Evolutionary conservation across 2,888 invertebrate species (phyloP).

Genomic region (Amblyjoppa fuscipennis): DNA sequence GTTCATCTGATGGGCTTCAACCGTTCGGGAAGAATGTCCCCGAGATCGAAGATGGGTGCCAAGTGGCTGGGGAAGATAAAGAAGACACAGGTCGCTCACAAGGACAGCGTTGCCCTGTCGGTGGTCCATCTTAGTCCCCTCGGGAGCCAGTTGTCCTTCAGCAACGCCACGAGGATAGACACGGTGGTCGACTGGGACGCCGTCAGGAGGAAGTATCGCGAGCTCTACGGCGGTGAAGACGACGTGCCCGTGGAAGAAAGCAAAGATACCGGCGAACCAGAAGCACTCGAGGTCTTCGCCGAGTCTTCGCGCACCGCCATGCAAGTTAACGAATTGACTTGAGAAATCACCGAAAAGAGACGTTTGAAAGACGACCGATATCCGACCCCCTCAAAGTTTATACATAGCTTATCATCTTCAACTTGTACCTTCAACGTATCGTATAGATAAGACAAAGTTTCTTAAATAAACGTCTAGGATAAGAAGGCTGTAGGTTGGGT

Average conservation of each 20-base stretch:
- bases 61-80: slow-evolving; percentile 96
- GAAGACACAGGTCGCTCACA: slow-evolving; percentile 93
- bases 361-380: not conserved
- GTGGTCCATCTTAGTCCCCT: slow-evolving; percentile 93
- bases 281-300: slow-evolving; percentile 70
- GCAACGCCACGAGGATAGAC: slow-evolving; percentile 91
- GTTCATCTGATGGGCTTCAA: slow-evolving; percentile 93
- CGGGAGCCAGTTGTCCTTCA: slow-evolving; percentile 93
- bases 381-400: slow-evolving; percentile 9
- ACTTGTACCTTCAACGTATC: slow-evolving; percentile 61
- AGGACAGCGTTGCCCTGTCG: slow-evolving; percentile 92
- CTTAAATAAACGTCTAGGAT: slow-evolving; percentile 53
- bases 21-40: slow-evolving; percentile 90
- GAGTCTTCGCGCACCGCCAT: slow-evolving; percentile 69
- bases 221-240: slow-evolving; percentile 89
- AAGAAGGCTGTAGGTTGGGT: slow-evolving; percentile 32
- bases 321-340: slow-evolving; percentile 59
- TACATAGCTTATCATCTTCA: slow-evolving; percentile 40
- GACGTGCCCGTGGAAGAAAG: slow-evolving; percentile 82
- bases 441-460: slow-evolving; percentile 51
- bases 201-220: slow-evolving; percentile 95
- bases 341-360: not conserved
- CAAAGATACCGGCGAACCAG: slow-evolving; percentile 71
- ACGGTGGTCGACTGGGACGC: slow-evolving; percentile 96
- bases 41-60: slow-evolving; percentile 94